phyloP scores from a whole-genome alignment of 2,797 vertebrate species.

The Vireo griseus region DNA sequence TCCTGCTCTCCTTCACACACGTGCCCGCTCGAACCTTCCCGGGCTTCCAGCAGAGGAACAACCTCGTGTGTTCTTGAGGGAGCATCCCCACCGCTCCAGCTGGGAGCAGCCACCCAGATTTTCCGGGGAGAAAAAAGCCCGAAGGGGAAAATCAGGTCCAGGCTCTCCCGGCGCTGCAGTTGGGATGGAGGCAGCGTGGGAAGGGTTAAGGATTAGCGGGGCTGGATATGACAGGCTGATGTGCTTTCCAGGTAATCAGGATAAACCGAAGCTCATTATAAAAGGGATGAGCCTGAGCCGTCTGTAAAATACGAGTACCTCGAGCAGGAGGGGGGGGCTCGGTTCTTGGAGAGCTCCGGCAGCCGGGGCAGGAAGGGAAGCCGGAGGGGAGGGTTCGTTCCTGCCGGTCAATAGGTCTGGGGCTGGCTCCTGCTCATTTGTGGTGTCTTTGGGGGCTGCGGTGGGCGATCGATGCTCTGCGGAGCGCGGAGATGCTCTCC shows the following conservation, averaged over 20 bases:
- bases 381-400: not conserved
- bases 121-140: not conserved
- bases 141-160: fast-evolving
- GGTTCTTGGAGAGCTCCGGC: not conserved
- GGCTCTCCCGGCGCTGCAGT: fast-evolving
- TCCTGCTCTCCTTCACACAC: not conserved
- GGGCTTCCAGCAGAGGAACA: not conserved
- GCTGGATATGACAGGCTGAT: not conserved
- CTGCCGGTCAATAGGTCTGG: not conserved
- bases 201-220: constrained; percentile 10
- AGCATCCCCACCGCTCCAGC: not conserved
- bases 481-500: not conserved
- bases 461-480: not conserved
- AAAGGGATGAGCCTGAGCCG: constrained; percentile 16
- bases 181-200: not conserved
- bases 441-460: not conserved
- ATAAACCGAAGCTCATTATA: constrained; percentile 18
- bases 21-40: not conserved
- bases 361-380: not conserved
- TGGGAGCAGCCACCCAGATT: not conserved
- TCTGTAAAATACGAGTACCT: not conserved
- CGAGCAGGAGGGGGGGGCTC: not conserved
- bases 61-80: not conserved
- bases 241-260: constrained; percentile 52
- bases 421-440: not conserved